phyloP scores from a whole-genome alignment of 2,113 vertebrate species.

The Cichladusa arquata region DNA sequence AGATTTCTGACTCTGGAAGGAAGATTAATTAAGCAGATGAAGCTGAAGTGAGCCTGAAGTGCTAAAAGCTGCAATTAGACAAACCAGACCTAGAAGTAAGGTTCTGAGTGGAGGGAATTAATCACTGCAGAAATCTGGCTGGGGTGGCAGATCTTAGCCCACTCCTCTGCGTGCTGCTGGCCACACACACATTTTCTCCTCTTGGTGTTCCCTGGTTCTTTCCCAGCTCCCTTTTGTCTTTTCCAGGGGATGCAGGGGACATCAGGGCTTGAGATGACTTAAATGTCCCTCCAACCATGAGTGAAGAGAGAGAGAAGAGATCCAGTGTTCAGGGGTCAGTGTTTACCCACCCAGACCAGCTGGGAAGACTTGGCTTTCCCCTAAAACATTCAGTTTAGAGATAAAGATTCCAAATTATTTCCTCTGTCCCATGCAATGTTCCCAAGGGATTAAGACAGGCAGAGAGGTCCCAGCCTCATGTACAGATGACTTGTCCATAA shows the following conservation, averaged over 20 bases:
- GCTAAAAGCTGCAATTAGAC: constrained; percentile 56
- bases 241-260: background rate
- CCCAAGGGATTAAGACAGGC: background rate
- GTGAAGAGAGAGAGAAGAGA: background rate
- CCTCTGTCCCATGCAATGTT: background rate
- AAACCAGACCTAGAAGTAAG: background rate
- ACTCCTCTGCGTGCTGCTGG: background rate
- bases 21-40: constrained; percentile 28
- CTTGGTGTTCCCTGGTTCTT: background rate
- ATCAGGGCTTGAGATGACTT: background rate
- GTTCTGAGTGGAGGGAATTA: background rate
- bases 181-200: background rate
- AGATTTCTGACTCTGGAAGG: constrained; percentile 25
- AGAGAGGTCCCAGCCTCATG: background rate
- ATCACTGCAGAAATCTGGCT: background rate
- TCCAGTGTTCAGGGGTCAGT: background rate
- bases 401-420: background rate
- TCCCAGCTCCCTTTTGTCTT: background rate
- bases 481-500: background rate
- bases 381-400: background rate
- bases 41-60: background rate
- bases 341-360: background rate
- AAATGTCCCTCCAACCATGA: background rate
- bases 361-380: background rate
- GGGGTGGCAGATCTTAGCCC: background rate